Evolutionary conservation across 1,140 invertebrate species (phyloP).

Genomic region (Phymorhynchus buccinoides): DNA sequence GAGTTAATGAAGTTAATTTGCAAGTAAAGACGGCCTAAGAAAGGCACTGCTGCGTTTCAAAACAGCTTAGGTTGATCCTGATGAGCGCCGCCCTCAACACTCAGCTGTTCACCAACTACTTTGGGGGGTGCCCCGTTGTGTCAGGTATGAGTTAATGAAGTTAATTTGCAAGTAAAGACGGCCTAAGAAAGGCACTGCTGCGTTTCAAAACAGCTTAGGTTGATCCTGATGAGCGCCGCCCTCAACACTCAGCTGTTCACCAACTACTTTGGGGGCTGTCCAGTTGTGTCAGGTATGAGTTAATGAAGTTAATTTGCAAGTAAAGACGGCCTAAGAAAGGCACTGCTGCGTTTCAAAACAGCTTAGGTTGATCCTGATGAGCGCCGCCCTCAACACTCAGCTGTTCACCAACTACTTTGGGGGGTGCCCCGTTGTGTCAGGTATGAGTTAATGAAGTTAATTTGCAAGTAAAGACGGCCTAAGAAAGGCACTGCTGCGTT

Average conservation of each 20-base stretch:
- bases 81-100: constrained; percentile 94
- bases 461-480: too few relatives aligned
- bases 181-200: constrained; percentile 83
- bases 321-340: constrained; percentile 86
- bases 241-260: constrained; percentile 84
- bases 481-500: constrained; percentile 82
- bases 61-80: constrained; percentile 85
- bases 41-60: constrained; percentile 83
- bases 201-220: constrained; percentile 83
- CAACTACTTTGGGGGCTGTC: constrained; percentile 89
- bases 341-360: constrained; percentile 82
- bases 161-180: too few relatives aligned
- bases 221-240: constrained; percentile 97
- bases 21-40: constrained; percentile 85
- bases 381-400: constrained; percentile 86
- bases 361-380: constrained; percentile 92
- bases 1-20: constrained; percentile 58
- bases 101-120: constrained; percentile 88
- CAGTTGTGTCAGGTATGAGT: constrained; percentile 79
- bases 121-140: constrained; percentile 86
- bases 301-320: constrained; percentile 64
- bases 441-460: constrained; percentile 58
- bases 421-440: constrained; percentile 84
- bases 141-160: constrained; percentile 72
- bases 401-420: constrained; percentile 91